Conservation (phyloP, 2,888 invertebrate species). For the Agriotes lineatus region DNA sequence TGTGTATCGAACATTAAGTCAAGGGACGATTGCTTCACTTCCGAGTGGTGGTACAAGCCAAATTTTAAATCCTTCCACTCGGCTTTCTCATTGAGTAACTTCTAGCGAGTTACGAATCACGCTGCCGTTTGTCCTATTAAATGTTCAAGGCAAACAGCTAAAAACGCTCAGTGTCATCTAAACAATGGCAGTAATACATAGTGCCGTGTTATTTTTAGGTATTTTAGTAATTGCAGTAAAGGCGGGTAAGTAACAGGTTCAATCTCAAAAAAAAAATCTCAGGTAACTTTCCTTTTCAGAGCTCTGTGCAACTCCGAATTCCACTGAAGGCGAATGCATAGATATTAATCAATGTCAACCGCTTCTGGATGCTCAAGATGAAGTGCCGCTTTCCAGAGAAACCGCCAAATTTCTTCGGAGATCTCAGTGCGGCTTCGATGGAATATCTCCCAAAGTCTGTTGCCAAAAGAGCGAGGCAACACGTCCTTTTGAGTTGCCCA, state of each 20-base stretch:
- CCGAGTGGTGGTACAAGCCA: no score
- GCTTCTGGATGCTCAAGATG: constrained; percentile 59
- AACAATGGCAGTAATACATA: background rate
- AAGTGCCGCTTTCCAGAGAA: constrained; percentile 52
- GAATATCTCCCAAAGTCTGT: constrained; percentile 67
- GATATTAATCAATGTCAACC: constrained; percentile 66
- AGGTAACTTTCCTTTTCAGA: constrained; percentile 44
- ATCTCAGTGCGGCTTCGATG: constrained; percentile 70
- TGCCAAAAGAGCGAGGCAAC: constrained; percentile 56
- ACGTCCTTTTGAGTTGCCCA: background rate
- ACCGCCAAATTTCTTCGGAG: constrained; percentile 65
- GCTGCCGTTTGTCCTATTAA: background rate
- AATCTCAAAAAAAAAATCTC: background rate
- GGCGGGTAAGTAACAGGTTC: background rate
- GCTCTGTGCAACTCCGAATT: constrained; percentile 65
- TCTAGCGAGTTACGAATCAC: no score
- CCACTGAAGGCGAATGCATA: constrained; percentile 65
- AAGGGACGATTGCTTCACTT: no score
- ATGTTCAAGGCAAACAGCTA: constrained; percentile 2
- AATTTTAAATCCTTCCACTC: no score
- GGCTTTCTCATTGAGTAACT: no score
- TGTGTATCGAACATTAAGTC: no score
- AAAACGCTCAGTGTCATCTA: constrained; percentile 3
- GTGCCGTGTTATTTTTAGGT: background rate
- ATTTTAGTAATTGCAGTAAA: background rate